Base-by-base conservation (phyloP, 2,888 invertebrate species). In the Schizotus pectinicornis region DNA sequence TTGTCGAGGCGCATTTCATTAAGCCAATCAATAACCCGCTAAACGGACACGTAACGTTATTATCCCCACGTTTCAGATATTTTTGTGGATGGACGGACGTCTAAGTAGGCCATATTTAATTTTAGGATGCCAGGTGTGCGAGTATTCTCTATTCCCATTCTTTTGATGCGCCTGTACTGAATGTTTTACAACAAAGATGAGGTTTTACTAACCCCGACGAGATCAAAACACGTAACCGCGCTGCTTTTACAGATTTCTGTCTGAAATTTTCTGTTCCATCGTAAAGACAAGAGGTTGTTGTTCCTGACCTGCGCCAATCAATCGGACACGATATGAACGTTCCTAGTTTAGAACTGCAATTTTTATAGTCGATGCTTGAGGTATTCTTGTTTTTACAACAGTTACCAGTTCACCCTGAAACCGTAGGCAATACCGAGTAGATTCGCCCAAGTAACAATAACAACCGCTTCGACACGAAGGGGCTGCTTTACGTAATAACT, bases 61-160 rank as follows among this genome's bases (percentile, higher is more conserved):
- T 22, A 22, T 22, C 22, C 22, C 22, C 22, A 22, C 22, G 22
- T 22, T 22, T 22, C 22, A 22, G 22, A 22, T 48, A 54, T 49
- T 43, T 47, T 48, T 36, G 59, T 55, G 41, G 22, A 22, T 62
- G 51, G 32, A 38, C 34, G 43, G 52, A 14, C 52, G 49, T 56
- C 61, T 60, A 72, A 72, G 72, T 74, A 72, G 73, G 73, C 72
- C 73, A 72, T 72, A 73, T 72, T 73, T 74, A 74, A 72, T 72
- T 75, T 73, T 74, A 69, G 71, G 72, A 65, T 68, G 67, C 73
- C 72, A 72, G 72, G 71, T 72, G 72, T 71, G 62, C 60, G 22
- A 22, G 59, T 59, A 32, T 42, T 56, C 50, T 33, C 45, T 47
- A 30, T 30, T 45, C 59, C 59, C 59, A 61, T 64, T 62, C 61